These are phyloP conservation scores for Lutraria lutraria DNA, from an alignment of 2,888 invertebrate species.

Conservation along the genomic window DNA sequence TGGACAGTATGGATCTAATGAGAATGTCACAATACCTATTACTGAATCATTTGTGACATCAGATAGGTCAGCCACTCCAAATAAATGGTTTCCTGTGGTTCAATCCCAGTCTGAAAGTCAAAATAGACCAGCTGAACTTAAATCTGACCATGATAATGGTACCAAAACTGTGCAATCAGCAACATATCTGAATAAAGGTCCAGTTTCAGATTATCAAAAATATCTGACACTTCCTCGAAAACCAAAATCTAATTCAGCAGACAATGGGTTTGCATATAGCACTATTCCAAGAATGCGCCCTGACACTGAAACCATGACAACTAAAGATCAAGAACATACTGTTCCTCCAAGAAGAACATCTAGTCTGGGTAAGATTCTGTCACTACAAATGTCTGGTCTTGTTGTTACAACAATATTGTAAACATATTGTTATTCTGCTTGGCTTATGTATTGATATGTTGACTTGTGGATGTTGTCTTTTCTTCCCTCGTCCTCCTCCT, in stretches of 20 bases:
- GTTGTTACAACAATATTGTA: conserved; percentile 12
- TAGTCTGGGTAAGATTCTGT: conserved; percentile 26
- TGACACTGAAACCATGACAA: conserved; percentile 48
- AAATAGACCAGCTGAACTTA: background rate
- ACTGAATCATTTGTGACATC: conserved; percentile 60
- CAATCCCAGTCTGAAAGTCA: conserved; percentile 24
- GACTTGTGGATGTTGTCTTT: background rate
- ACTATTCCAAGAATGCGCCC: conserved; percentile 50
- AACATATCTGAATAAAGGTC: background rate
- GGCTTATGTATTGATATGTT: background rate
- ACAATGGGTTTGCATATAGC: conserved; percentile 29
- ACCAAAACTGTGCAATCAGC: background rate
- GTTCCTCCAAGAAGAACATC: conserved; percentile 10
- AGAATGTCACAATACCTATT: conserved; percentile 25
- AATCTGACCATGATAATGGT: background rate
- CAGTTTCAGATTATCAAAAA: conserved; percentile 35
- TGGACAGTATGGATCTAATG: background rate
- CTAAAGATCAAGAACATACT: conserved; percentile 33
- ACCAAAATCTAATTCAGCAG: conserved; percentile 7
- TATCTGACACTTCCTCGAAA: conserved; percentile 54
- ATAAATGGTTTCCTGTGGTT: conserved; percentile 64
- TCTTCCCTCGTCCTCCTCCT: background rate
- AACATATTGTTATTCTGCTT: background rate
- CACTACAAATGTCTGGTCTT: background rate
- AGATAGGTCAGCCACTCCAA: conserved; percentile 60